A percentile compares a stretch with the other conserved stretches of the same genome.
Conservation (phyloP, 2,888 invertebrate genomes). For the Fragum fragum region DNA sequence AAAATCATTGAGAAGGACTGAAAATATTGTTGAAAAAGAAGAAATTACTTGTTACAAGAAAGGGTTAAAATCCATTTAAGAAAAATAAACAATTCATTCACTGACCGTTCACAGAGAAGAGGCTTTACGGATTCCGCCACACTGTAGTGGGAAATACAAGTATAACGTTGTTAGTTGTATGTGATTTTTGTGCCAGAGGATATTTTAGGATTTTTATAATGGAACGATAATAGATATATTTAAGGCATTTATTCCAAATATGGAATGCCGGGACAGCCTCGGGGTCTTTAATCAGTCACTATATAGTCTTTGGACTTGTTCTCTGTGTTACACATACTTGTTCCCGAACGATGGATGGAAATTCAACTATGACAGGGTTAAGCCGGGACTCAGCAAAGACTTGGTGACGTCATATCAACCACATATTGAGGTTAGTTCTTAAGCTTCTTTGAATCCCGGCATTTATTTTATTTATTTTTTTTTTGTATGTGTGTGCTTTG, state of each 20-base stretch:
- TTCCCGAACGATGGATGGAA: conserved; percentile 53
- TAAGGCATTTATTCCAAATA: conserved; percentile 1
- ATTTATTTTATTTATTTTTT: too few relatives aligned
- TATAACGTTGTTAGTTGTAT: too few relatives aligned
- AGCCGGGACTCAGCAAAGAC: conserved; percentile 19
- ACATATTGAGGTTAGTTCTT: conserved; percentile 37
- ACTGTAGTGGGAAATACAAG: too few relatives aligned
- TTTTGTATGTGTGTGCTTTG: too few relatives aligned
- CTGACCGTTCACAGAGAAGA: too few relatives aligned
- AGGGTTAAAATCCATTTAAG: too few relatives aligned
- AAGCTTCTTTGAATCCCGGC: too few relatives aligned
- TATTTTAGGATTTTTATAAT: not conserved
- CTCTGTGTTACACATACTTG: conserved; percentile 72
- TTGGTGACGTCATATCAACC: conserved; percentile 10
- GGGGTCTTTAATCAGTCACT: conserved; percentile 45
- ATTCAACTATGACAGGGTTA: conserved; percentile 26
- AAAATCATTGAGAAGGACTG: too few relatives aligned
- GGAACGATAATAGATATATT: conserved; percentile 1
- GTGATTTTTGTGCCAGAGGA: not conserved
- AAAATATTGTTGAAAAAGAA: too few relatives aligned
- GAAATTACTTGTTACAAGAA: too few relatives aligned
- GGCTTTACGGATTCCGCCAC: too few relatives aligned
- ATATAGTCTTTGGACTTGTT: conserved; percentile 67
- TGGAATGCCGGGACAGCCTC: conserved; percentile 53
- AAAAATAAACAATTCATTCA: too few relatives aligned